These are phyloP conservation scores for Drosophila teissieri DNA, from an alignment of 1,140 invertebrate species.

Conservation along the genomic window DNA sequence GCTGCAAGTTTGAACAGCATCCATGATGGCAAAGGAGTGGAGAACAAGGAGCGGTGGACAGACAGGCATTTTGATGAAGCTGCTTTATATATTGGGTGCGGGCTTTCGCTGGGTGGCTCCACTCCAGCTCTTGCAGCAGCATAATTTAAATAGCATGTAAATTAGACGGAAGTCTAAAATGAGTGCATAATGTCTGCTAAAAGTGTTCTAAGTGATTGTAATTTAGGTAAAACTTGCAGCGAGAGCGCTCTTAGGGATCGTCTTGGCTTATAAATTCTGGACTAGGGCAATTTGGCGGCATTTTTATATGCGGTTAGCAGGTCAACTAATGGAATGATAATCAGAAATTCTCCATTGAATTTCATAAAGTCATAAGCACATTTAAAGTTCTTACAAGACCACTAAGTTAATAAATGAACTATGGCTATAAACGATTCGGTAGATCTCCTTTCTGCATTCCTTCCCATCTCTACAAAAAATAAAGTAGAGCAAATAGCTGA, in stretches of 20 bases:
- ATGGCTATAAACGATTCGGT: no score
- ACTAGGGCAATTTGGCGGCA: background rate
- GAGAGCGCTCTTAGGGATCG: constrained; percentile 13
- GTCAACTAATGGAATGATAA: background rate
- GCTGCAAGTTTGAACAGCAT: constrained; percentile 74
- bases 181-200: constrained; percentile 82
- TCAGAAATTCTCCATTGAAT: background rate
- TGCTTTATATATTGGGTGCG: constrained; percentile 70
- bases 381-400: no score
- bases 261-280: constrained; percentile 17
- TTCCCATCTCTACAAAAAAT: no score
- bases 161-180: constrained; percentile 83
- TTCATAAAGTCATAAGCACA: background rate
- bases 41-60: constrained; percentile 23
- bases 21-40: constrained; percentile 31
- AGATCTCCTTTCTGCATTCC: no score
- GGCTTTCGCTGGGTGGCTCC: constrained; percentile 36
- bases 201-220: constrained; percentile 82
- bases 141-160: constrained; percentile 84
- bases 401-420: background rate
- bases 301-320: constrained; percentile 11
- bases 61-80: constrained; percentile 79
- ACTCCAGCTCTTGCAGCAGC: constrained; percentile 37
- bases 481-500: no score
- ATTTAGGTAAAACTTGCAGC: constrained; percentile 70